A percentile compares a stretch with the other conserved stretches of the same genome.
phyloP scores from a whole-genome alignment of 2,113 vertebrate genomes.

The Pollimyrus isidori region DNA sequence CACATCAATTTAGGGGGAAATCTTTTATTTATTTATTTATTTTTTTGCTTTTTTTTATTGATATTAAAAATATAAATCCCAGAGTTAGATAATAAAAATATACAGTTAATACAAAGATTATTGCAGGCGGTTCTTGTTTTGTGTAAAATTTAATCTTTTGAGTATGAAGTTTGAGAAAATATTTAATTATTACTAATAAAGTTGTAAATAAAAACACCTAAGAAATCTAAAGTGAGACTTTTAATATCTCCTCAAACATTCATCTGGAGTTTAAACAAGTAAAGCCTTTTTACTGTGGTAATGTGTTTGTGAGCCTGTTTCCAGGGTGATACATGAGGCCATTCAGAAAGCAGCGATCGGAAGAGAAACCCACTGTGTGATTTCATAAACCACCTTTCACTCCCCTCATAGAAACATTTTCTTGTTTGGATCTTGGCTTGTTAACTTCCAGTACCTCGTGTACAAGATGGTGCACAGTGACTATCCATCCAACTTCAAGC shows the following conservation, averaged over 20 bases:
- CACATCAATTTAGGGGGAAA: not conserved
- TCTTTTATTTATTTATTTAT: not conserved
- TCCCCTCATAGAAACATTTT: not conserved
- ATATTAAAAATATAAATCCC: not conserved
- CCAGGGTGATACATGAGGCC: slow-evolving; percentile 9
- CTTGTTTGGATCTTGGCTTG: not conserved
- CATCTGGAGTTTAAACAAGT: slow-evolving; percentile 7
- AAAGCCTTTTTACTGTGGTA: not conserved
- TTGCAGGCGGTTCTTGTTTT: not conserved
- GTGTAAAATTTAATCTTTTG: not conserved
- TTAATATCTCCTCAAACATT: slow-evolving; percentile 17
- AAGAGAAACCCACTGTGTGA: slow-evolving; percentile 18
- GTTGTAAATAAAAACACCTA: not conserved
- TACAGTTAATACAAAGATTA: not conserved
- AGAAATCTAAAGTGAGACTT: not conserved
- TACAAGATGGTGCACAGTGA: not conserved
- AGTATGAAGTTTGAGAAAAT: not conserved
- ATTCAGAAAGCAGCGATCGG: not conserved
- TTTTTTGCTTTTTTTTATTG: not conserved
- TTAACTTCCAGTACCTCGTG: not conserved
- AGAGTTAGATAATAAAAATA: not conserved
- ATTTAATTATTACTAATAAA: not conserved
- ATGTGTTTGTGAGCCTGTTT: not conserved
- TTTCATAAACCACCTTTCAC: not conserved
- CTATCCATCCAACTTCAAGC: not conserved